Conservation (phyloP, 2,797 vertebrate species). For the Margarornis squamiger region DNA sequence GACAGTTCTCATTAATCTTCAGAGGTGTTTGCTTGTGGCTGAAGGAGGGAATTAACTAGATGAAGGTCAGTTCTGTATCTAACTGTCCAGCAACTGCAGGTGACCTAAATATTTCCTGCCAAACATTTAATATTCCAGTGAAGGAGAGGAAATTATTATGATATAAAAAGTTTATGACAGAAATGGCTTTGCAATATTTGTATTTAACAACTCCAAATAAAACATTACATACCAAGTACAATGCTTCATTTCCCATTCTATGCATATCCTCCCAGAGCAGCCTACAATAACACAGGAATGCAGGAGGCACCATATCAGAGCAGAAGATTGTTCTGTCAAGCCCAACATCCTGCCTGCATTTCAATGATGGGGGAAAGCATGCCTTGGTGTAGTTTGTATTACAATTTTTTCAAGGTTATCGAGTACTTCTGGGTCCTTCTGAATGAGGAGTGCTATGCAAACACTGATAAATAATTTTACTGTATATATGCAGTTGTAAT, state of each 20-base stretch:
- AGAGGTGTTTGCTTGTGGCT: not conserved
- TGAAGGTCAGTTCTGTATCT: not conserved
- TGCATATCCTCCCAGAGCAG: not conserved
- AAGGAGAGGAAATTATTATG: not conserved
- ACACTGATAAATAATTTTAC: not conserved
- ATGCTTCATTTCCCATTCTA: conserved; percentile 21
- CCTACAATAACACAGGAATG: not conserved
- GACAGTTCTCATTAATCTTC: not conserved
- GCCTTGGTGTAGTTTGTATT: not conserved
- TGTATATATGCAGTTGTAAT: not conserved
- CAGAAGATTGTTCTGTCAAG: conserved; percentile 3
- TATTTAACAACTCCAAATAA: conserved; percentile 16
- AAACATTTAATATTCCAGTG: conserved; percentile 3
- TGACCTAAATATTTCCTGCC: not conserved
- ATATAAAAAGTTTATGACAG: not conserved
- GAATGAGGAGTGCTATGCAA: not conserved
- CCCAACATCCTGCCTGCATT: conserved; percentile 5
- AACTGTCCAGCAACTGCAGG: not conserved
- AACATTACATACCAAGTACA: not conserved
- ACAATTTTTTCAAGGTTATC: conserved; percentile 45
- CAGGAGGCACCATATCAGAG: not conserved
- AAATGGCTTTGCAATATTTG: conserved; percentile 13
- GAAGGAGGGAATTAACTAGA: not conserved
- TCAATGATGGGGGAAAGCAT: conserved; percentile 2
- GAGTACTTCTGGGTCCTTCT: not conserved